Evolutionary conservation across 2,888 invertebrate genomes (phyloP).

Genomic region (Cheilosia urbana): DNA sequence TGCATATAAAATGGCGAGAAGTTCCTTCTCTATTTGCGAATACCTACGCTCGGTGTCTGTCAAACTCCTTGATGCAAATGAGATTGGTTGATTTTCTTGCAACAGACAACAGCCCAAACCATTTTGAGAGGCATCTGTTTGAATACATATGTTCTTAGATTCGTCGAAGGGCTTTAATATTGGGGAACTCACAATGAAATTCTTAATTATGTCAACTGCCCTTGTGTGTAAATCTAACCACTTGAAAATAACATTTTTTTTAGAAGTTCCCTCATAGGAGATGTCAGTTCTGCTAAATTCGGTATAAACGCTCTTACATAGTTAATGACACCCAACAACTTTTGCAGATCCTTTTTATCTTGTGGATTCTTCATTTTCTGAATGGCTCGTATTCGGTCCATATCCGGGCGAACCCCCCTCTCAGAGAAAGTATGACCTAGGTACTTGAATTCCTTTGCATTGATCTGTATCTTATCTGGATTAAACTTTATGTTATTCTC

Average conservation of each 20-base stretch:
- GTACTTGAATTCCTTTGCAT: slow-evolving; percentile 74
- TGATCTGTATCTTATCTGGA: slow-evolving; percentile 76
- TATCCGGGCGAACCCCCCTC: slow-evolving; percentile 66
- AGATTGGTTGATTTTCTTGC: too few species aligned
- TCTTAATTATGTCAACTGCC: slow-evolving; percentile 27
- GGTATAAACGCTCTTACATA: slow-evolving; percentile 74
- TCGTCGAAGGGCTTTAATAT: slow-evolving; percentile 27
- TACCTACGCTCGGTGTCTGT: too few species aligned
- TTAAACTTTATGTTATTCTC: slow-evolving; percentile 76
- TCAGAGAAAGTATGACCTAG: slow-evolving; percentile 77
- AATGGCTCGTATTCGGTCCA: slow-evolving; percentile 5
- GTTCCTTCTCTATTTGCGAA: slow-evolving; percentile 16
- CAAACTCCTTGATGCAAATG: too few species aligned
- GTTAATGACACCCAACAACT: slow-evolving; percentile 55
- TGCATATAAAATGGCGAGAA: slow-evolving; percentile 38
- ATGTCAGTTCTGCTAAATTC: slow-evolving; percentile 57
- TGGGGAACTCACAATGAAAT: slow-evolving; percentile 11
- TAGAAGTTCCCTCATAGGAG: slow-evolving; percentile 34
- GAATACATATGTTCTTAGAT: slow-evolving; percentile 17
- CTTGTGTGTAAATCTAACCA: slow-evolving; percentile 43
- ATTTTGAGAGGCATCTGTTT: slow-evolving; percentile 30
- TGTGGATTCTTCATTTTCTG: not conserved
- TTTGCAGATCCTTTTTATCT: slow-evolving; percentile 7
- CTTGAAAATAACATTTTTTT: slow-evolving; percentile 48
- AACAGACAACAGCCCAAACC: slow-evolving; percentile 9